Base-by-base conservation (phyloP, 2,888 invertebrate species). In the Pardosa pseudoannulata region DNA sequence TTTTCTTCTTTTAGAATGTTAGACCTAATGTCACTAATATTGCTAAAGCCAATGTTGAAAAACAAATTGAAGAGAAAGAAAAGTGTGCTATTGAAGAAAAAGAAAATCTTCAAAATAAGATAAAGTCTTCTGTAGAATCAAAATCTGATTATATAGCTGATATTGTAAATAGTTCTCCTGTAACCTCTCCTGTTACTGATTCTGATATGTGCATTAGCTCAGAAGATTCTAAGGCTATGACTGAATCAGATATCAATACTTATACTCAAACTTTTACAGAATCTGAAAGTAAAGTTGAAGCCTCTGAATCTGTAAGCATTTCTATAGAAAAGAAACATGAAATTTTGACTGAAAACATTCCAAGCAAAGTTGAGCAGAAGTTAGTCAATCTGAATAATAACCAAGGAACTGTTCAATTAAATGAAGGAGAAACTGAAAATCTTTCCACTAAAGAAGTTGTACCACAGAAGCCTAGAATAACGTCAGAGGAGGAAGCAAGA, bases 401-500 rank as follows among this genome's bases (percentile, higher is more conserved):
- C 31, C 29, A 65, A 31, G 31, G 11, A 65, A 65, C 7, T 29
- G 31, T 19, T 16, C 16, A 65, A 31, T 7, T 6, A 9, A 13
- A 19, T 1, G 39, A 13, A 27, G 9, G 27, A 46, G 31, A 23
- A 28, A 41, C 19, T 7, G 79, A 79, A 79, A 31, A 29, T 36
- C 5, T 7, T 32, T 3, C 16, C 27, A 27, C 19, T 19, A 41
- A 1, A 1, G 46, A 13, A 56, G 16, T 29, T 9, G 28, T 9
- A 32, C 50, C 56, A 19, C 56, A 56, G 13, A 94, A 94, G 91
- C 93, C 93, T 36, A 93, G 94, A 89, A 96, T 97, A 89, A 96
- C 95, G 11, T 97, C 97, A 1, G 97, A 97, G 92, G 97, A 96
- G 91, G 95, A 97, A 91, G 98, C 98, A 9, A 98, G 97, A 92